Evolutionary conservation across 2,113 vertebrate species (phyloP).

Genomic region (Myiopsitta monachus): DNA sequence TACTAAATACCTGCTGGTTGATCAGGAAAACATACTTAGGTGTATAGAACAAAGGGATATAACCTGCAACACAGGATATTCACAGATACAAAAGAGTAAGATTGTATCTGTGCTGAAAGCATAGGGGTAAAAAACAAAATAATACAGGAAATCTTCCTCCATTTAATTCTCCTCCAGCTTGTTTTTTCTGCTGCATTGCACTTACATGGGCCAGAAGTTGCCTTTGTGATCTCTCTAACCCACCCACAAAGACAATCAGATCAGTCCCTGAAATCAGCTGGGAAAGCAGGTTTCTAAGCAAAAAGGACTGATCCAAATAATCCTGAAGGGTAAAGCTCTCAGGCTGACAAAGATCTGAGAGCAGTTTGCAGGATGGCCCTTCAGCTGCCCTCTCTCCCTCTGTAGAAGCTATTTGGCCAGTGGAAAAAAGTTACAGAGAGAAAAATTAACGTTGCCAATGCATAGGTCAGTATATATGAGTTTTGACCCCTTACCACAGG

Average conservation of each 20-base stretch:
- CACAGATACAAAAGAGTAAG: not conserved
- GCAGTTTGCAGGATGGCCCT: not conserved
- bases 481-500: not conserved
- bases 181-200: not conserved
- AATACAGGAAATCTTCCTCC: not conserved
- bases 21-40: not conserved
- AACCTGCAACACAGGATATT: not conserved
- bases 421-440: not conserved
- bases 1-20: not conserved
- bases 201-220: not conserved
- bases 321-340: not conserved
- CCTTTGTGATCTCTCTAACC: not conserved
- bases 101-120: not conserved
- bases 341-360: not conserved
- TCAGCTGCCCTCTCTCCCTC: not conserved
- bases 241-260: not conserved
- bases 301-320: not conserved
- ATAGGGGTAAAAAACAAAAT: rapidly evolving
- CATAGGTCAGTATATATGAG: not conserved
- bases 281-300: not conserved
- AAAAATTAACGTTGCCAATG: not conserved
- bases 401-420: not conserved
- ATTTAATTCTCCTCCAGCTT: not conserved
- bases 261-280: not conserved
- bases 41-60: not conserved